Percentiles rank a stretch among this genome's conserved stretches.
phyloP scores from a whole-genome alignment of 2,113 vertebrate genomes.

The Pelecanoides urinatrix region DNA sequence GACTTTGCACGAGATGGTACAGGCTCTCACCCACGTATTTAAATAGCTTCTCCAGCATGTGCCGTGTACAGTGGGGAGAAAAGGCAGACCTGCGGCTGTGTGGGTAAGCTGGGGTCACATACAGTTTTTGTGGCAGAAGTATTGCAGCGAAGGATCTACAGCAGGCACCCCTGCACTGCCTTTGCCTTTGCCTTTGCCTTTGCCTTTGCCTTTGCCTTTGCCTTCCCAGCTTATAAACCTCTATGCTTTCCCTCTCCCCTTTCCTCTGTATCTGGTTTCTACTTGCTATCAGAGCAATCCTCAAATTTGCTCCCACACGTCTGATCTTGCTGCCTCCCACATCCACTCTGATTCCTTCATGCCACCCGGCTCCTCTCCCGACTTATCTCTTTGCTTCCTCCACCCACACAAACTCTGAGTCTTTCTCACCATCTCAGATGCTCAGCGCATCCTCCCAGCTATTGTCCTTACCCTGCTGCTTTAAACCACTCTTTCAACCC shows the following conservation, averaged over 20 bases:
- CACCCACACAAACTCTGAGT: neutral
- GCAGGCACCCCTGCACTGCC: accelerated
- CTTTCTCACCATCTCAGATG: neutral
- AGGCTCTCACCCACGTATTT: accelerated
- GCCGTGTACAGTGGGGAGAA: neutral
- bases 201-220: neutral
- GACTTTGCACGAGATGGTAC: neutral
- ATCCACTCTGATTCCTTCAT: neutral
- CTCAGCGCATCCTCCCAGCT: neutral
- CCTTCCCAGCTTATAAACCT: neutral
- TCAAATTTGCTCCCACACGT: neutral
- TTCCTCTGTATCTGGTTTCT: neutral
- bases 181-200: neutral
- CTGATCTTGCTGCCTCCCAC: neutral
- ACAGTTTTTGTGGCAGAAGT: neutral
- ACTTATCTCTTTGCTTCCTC: neutral
- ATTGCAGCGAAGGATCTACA: neutral
- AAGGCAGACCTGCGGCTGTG: neutral
- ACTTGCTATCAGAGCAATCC: neutral
- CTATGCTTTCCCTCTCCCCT: neutral
- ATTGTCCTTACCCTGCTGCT: neutral
- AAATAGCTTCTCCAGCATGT: neutral
- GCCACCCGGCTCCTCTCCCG: neutral
- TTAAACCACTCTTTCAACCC: neutral
- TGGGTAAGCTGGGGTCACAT: neutral